A percentile compares a stretch with the other conserved stretches of the same genome.
Conservation (phyloP, 2,113 vertebrate species). For the Bombycilla garrulus region DNA sequence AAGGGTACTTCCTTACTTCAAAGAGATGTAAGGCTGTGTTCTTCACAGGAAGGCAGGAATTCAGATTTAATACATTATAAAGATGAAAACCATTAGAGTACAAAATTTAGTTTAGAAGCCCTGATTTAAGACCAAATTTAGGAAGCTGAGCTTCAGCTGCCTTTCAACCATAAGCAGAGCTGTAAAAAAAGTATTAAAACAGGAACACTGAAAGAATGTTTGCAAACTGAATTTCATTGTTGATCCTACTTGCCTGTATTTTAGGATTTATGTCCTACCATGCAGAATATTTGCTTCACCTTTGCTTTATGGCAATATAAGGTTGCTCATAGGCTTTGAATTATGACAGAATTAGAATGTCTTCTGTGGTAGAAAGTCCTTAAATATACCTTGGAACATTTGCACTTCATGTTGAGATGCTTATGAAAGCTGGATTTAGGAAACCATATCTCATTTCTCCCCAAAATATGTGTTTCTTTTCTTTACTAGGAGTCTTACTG, state of each 20-base stretch:
- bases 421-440: background rate
- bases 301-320: conserved; percentile 5
- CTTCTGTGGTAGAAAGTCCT: background rate
- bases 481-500: background rate
- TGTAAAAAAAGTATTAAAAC: background rate
- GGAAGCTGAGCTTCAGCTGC: background rate
- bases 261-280: background rate
- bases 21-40: background rate
- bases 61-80: background rate
- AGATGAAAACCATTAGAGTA: background rate
- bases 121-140: background rate
- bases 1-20: background rate
- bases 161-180: background rate
- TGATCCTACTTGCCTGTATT: background rate
- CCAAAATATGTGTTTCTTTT: background rate
- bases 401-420: background rate
- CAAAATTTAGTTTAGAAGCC: background rate
- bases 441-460: background rate
- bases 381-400: background rate
- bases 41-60: background rate
- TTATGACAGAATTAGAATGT: background rate
- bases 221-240: background rate
- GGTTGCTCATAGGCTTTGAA: background rate
- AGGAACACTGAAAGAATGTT: background rate
- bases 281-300: background rate